phyloP scores from a whole-genome alignment of 2,113 vertebrate genomes.

The Osmerus mordax region DNA sequence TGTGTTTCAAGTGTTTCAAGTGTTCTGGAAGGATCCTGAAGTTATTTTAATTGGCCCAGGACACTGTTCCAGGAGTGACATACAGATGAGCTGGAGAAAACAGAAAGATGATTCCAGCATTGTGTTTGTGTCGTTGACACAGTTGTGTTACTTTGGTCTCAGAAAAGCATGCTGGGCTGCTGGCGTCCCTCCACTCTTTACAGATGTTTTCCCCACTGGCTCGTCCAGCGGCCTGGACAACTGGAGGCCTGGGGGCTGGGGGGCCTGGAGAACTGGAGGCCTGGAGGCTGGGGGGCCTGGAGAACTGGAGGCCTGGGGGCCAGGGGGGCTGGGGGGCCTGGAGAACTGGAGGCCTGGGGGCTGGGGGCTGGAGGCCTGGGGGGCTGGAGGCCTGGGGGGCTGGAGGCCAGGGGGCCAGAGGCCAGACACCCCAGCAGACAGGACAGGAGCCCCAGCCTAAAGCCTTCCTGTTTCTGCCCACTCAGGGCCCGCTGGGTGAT shows the following conservation, averaged over 20 bases:
- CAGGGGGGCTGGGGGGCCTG: background rate
- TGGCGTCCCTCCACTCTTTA: slow-evolving; percentile 24
- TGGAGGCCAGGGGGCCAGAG: slow-evolving; percentile 10
- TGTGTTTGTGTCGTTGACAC: background rate
- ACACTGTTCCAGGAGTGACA: no score
- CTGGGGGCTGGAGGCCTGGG: no score
- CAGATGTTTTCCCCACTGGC: slow-evolving; percentile 31
- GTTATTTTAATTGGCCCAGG: no score
- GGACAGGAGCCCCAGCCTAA: background rate
- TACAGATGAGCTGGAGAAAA: no score
- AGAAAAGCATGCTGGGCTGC: slow-evolving; percentile 30
- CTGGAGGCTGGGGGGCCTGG: background rate
- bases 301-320: background rate
- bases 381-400: slow-evolving; percentile 41
- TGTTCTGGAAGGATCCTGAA: no score
- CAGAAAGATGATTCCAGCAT: no score
- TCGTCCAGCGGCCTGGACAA: slow-evolving; percentile 35
- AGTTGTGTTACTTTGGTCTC: background rate
- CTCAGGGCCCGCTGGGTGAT: slow-evolving; percentile 1
- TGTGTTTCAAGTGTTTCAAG: no score
- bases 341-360: no score
- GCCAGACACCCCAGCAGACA: no score
- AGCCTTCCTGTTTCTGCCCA: slow-evolving; percentile 7
- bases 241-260: slow-evolving; percentile 19
- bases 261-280: slow-evolving; percentile 29